phyloP scores from a whole-genome alignment of 1,140 invertebrate genomes.

The Hyles euphorbiae region DNA sequence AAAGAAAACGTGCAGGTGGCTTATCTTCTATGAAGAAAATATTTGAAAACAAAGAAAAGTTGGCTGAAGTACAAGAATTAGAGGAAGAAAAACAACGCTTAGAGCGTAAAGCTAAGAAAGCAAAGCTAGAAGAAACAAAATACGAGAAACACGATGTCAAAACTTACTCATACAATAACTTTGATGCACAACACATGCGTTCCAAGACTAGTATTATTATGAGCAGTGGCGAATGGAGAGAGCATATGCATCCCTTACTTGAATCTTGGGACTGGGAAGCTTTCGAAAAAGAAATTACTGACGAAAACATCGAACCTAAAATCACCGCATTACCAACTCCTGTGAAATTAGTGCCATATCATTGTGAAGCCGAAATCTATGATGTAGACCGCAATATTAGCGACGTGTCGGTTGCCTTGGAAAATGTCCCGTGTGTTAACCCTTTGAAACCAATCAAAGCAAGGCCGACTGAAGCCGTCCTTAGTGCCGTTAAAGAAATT shows the following conservation, averaged over 20 bases:
- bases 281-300: constrained; percentile 75
- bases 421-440: constrained; percentile 78
- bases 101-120: constrained; percentile 66
- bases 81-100: constrained; percentile 66
- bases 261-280: constrained; percentile 80
- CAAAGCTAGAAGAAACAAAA: constrained; percentile 67
- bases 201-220: constrained; percentile 71
- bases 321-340: constrained; percentile 73
- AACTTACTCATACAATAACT: constrained; percentile 52
- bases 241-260: constrained; percentile 77
- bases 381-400: constrained; percentile 67
- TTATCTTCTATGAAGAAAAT: constrained; percentile 81
- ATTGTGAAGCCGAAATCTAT: constrained; percentile 66
- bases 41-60: constrained; percentile 85
- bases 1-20: constrained; percentile 74
- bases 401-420: constrained; percentile 76
- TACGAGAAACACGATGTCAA: constrained; percentile 59
- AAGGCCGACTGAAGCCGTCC: constrained; percentile 70
- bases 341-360: constrained; percentile 69
- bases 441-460: constrained; percentile 77
- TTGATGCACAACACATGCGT: constrained; percentile 62
- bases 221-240: constrained; percentile 76
- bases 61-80: constrained; percentile 77
- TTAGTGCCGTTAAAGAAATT: constrained; percentile 73
- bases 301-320: constrained; percentile 49